These are phyloP conservation scores for Oryzias sinensis DNA, from an alignment of 2,797 vertebrate genomes.

Conservation along the genomic window DNA sequence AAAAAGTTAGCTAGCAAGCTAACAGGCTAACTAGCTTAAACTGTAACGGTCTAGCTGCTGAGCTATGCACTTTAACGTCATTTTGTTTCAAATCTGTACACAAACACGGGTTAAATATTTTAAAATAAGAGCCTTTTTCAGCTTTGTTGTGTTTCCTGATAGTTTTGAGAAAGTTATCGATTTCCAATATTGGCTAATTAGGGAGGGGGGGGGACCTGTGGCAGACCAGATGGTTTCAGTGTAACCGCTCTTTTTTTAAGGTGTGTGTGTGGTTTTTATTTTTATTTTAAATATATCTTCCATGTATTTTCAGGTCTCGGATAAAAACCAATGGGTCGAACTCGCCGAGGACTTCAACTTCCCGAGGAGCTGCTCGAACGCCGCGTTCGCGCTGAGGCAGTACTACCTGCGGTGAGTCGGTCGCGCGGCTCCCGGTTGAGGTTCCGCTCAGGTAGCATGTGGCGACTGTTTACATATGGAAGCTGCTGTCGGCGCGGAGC, in stretches of 20 bases:
- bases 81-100: conserved; percentile 45
- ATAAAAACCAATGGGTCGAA: conserved; percentile 98
- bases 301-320: conserved; percentile 87
- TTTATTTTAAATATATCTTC: conserved; percentile 22
- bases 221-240: conserved; percentile 50
- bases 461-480: conserved; percentile 79
- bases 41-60: conserved; percentile 46
- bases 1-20: conserved; percentile 70
- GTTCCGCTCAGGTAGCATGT: conserved; percentile 70
- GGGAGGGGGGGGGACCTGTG: conserved; percentile 39
- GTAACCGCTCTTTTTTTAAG: conserved; percentile 38
- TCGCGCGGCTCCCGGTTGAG: conserved; percentile 19
- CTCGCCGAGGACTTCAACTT: conserved; percentile 98
- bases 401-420: conserved; percentile 99
- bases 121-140: rapidly evolving
- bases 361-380: conserved; percentile 97
- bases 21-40: conserved; percentile 66
- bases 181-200: conserved; percentile 25
- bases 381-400: conserved; percentile 99
- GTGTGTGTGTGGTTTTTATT: background rate
- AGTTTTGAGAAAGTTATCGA: conserved; percentile 62
- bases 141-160: background rate
- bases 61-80: conserved; percentile 40
- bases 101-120: background rate
- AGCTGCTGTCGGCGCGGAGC: conserved; percentile 7